A percentile compares a stretch with the other conserved stretches of the same genome.
Evolutionary conservation across 2,113 vertebrate genomes (phyloP).

Genomic region (Peromyscus californicus): DNA sequence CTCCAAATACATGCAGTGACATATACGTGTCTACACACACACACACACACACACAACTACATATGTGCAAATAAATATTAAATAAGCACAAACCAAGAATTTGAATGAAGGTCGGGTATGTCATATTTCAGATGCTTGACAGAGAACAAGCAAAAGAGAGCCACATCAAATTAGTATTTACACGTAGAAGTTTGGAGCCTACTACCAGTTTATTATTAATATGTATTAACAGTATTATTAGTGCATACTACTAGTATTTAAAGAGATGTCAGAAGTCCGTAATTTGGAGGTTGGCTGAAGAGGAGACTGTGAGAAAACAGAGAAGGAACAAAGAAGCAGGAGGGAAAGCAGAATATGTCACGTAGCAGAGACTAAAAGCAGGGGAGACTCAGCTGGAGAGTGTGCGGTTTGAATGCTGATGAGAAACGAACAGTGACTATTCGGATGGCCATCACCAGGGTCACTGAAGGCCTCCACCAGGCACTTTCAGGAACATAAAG

Average conservation of each 20-base stretch:
- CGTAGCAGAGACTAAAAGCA: neutral
- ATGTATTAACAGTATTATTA: neutral
- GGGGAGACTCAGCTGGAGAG: neutral
- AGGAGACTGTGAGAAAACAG: neutral
- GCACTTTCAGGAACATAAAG: neutral
- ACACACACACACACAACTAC: neutral
- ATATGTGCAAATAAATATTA: neutral
- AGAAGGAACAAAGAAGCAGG: slow-evolving; percentile 31
- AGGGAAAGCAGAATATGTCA: slow-evolving; percentile 13
- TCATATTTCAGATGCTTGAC: slow-evolving; percentile 24
- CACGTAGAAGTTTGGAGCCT: neutral
- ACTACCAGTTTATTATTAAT: neutral
- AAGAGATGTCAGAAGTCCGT: neutral
- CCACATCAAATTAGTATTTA: neutral
- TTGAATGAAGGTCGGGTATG: neutral
- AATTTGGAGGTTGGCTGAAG: neutral
- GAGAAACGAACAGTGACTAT: neutral
- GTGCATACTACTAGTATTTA: neutral
- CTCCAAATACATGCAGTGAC: neutral
- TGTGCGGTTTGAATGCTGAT: neutral
- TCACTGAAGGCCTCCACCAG: neutral
- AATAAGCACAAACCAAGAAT: neutral
- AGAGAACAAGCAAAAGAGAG: neutral
- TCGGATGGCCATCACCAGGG: neutral
- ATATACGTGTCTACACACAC: neutral